Evolutionary conservation across 2,113 vertebrate species (phyloP), one percentile per base, ranked within the genome.

Genomic region (Camelus bactrianus): DNA sequence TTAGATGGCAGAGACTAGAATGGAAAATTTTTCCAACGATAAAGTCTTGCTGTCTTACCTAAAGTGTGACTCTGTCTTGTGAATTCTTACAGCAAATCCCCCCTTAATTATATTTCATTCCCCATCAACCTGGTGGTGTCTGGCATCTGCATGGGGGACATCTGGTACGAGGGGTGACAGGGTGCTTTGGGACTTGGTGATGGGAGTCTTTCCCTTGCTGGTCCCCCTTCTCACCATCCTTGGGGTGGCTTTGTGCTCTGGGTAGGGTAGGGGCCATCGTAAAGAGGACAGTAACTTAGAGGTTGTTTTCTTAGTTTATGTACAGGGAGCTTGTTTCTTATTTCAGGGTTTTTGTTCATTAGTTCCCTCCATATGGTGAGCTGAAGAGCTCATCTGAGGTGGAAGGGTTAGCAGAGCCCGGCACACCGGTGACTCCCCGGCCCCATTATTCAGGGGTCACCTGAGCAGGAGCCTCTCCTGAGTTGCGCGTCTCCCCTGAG

Each of bases 1-100:
- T 92, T 97, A 98, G 88, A 65, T 89, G 35, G 58, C n/a, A 67
- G 52, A 86, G 73, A 75, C 67, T 70, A 26, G 22, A 85, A 60
- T 75, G 72, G 50, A 54, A 88, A 87, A n/a, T 92, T 58, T 56
- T 38, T 91, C 80, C 6, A 9, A 72, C 79, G 60, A 30, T 64
- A 24, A 76, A 75, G 48, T 70, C 80, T 91, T 81, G 46, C 58
- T 62, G 13, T n/a, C 10, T 69, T 30, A 15, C 52, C 87, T 50
- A 83, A 65, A 82, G 52, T 69, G 11, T 50, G 67, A 60, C 35
- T 85, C 42, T n/a, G 10, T 38, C 62, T 80, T 52, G 5, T 86
- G 35, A 48, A 60, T 93, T 73, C 38, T 87, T 52, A 90, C 30
- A 81, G 20, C 70, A 58, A 60, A 42, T 60, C 24, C 10, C 20